Evolutionary conservation across 2,888 invertebrate genomes (phyloP).

Genomic region (Platycheirus albimanus): DNA sequence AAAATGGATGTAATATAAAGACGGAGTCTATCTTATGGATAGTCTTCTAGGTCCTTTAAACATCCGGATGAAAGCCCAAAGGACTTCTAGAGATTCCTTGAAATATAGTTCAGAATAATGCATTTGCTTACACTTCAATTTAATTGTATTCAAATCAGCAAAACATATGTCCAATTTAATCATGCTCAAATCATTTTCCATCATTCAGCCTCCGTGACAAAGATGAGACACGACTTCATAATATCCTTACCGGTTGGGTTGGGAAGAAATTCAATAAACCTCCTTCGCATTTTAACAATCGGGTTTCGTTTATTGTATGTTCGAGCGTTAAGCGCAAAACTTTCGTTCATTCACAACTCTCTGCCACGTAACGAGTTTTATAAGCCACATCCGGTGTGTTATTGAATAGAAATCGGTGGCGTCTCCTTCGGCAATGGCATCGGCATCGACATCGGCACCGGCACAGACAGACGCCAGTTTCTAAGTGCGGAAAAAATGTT

Average conservation of each 20-base stretch:
- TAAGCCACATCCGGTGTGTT: conserved; percentile 69
- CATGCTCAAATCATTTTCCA: conserved; percentile 45
- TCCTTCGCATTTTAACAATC: conserved; percentile 52
- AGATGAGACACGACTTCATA: conserved; percentile 31
- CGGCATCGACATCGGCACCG: conserved; percentile 34
- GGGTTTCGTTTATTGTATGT: conserved; percentile 47
- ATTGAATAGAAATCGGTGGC: conserved; percentile 56
- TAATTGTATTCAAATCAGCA: conserved; percentile 31
- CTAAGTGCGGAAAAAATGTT: conserved; percentile 45
- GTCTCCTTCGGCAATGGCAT: conserved; percentile 14
- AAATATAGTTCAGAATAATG: not conserved
- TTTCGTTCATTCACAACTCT: conserved; percentile 51
- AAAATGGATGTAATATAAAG: too few relatives aligned
- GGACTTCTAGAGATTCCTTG: too few relatives aligned
- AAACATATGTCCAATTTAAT: conserved; percentile 50
- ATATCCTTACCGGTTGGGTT: not conserved
- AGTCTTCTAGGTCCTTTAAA: too few relatives aligned
- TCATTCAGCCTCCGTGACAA: conserved; percentile 50
- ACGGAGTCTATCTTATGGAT: too few relatives aligned
- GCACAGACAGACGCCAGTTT: conserved; percentile 57
- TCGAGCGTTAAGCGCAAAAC: conserved; percentile 47
- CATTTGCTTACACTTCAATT: not conserved
- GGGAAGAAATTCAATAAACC: conserved; percentile 32
- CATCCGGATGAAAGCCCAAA: too few relatives aligned
- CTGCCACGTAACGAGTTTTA: conserved; percentile 54